These are phyloP conservation scores for Proteles cristata DNA, from an alignment of 2,113 vertebrate genomes.

Conservation along the genomic window DNA sequence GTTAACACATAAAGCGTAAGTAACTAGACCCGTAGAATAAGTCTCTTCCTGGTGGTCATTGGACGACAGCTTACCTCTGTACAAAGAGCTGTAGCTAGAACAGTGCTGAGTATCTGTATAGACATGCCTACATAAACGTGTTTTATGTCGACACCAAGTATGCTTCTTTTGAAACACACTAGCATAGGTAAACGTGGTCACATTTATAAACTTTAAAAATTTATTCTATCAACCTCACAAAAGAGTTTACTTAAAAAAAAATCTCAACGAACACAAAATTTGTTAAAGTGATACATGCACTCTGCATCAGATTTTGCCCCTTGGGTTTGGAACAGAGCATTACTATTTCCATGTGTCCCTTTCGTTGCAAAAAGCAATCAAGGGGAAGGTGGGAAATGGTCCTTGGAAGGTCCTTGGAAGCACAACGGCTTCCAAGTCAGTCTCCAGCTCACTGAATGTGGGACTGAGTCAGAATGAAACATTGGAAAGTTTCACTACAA, in stretches of 20 bases:
- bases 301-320: neutral
- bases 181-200: neutral
- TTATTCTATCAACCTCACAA: neutral
- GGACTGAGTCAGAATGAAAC: conserved; percentile 20
- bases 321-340: too few relatives aligned
- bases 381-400: neutral
- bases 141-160: neutral
- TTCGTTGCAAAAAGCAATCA: neutral
- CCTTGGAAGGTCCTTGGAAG: too few relatives aligned
- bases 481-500: neutral
- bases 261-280: neutral
- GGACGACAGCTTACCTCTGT: neutral
- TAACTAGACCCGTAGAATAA: neutral
- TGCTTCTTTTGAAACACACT: neutral
- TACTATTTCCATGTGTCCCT: neutral
- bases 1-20: neutral
- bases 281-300: neutral
- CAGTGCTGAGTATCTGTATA: neutral
- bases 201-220: conserved; percentile 2
- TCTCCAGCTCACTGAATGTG: neutral
- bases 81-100: neutral
- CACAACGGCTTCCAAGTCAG: neutral
- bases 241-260: neutral
- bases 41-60: neutral
- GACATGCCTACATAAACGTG: neutral